Base-by-base conservation (phyloP, 2,797 vertebrate genomes). In the Sebastes vulpes region DNA sequence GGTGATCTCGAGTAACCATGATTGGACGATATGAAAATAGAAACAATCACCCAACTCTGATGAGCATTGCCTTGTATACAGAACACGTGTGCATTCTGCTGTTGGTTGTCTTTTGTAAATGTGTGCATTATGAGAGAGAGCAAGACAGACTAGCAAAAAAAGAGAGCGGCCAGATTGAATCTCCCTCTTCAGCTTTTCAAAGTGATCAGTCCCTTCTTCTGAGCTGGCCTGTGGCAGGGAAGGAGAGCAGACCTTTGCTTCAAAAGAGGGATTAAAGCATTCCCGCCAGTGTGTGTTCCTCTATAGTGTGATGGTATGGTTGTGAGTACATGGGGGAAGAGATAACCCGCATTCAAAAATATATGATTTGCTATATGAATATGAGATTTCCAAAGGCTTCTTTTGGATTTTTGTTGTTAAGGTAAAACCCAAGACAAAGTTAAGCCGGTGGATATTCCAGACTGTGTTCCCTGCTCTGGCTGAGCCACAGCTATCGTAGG, bases 111-210 rank as follows among this genome's bases (percentile, higher is more conserved):
- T 26, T 18, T 6, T 28, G n/a, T 29, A 31, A 38, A 38, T 38
- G 35, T 0, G 11, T 38, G 11, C 12, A 0, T 38, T 38, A 38
- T 38, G 35, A 38, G 12, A 38, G 35, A 38, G 35, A 38, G 35
- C 35, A 38, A 38, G 26, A 42, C 26, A n/a, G 38, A 42, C 0
- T 16, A 42, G 6, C 38, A 0, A 1, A 6, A 3, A 42, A 18
- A 65, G 35, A 42, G 28, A 53, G 46, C 8, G 1, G 42, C 26
- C 6, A 46, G 26, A 52, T 18, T 61, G 1, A 57, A 57, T 72
- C 3, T 71, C 61, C 67, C 70, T 74, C 12, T 57, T 38, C 56
- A 69, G 52, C 50, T n/a, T 77, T 69, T 87, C 73, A 83, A 68
- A 86, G 60, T 21, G 56, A 73, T 79, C 38, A 5, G 23, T 60